A percentile compares a stretch with the other conserved stretches of the same genome.
Evolutionary conservation across 2,888 invertebrate genomes (phyloP).

Genomic region (Leucophenga maculata): DNA sequence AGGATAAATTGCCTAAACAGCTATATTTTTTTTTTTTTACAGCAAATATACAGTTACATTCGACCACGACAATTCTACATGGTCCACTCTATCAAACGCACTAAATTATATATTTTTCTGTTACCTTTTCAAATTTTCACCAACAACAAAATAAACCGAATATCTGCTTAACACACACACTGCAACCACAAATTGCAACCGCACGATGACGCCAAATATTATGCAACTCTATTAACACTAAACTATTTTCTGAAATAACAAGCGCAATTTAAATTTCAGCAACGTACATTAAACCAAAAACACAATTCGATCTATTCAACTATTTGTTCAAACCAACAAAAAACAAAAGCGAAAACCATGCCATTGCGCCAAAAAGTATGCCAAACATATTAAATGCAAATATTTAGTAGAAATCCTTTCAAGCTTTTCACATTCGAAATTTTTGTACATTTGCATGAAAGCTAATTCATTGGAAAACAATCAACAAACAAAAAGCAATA

Average conservation of each 20-base stretch:
- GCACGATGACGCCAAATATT: not conserved
- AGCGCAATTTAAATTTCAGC: too few species aligned
- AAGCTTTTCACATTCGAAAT: not conserved
- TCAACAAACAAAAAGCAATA: not conserved
- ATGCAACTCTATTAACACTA: not conserved
- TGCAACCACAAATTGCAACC: conserved; percentile 1
- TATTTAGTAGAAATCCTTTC: not conserved
- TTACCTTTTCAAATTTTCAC: not conserved
- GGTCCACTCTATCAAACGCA: too few species aligned
- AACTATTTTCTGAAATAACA: not conserved
- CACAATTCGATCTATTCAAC: not conserved
- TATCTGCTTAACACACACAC: not conserved
- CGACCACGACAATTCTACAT: too few species aligned
- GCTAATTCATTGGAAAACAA: not conserved
- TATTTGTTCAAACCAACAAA: not conserved
- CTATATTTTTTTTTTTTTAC: too few species aligned
- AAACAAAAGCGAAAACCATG: not conserved
- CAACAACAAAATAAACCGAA: not conserved
- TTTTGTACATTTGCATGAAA: not conserved
- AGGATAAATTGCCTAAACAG: too few species aligned
- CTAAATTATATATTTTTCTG: too few species aligned
- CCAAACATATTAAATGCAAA: not conserved
- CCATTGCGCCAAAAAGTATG: not conserved
- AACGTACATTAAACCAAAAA: not conserved
- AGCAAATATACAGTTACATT: too few species aligned